Evolutionary conservation across 2,797 vertebrate genomes (phyloP).

Genomic region (Loriculus beryllinus): DNA sequence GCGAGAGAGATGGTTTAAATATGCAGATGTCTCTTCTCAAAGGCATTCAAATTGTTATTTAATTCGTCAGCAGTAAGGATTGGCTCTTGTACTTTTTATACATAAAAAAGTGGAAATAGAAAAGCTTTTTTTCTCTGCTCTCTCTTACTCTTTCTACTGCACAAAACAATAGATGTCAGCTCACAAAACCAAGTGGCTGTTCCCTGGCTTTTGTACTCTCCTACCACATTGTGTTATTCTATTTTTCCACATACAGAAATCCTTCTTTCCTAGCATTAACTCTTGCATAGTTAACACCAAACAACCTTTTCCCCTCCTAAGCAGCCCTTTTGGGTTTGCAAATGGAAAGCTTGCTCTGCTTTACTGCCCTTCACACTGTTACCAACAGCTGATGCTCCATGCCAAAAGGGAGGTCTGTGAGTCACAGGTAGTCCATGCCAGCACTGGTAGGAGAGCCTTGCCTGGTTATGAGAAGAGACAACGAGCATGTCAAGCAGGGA

Average conservation of each 20-base stretch:
- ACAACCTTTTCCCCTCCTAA: background rate
- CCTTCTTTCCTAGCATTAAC: background rate
- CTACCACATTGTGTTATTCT: background rate
- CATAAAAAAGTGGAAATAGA: constrained; percentile 13
- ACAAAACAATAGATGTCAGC: constrained; percentile 36
- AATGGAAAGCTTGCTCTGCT: background rate
- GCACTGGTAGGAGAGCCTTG: background rate
- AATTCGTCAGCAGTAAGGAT: constrained; percentile 45
- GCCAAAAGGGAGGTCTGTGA: background rate
- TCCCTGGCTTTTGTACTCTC: background rate
- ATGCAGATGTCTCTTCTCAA: constrained; percentile 48
- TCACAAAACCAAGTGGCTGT: background rate
- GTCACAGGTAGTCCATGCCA: background rate
- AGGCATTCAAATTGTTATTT: constrained; percentile 43
- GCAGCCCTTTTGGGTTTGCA: background rate
- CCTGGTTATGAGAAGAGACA: background rate
- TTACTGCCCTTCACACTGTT: background rate
- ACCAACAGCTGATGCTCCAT: background rate
- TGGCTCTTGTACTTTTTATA: constrained; percentile 26
- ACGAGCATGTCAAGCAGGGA: background rate
- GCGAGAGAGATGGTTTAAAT: constrained; percentile 45
- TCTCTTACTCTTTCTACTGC: background rate
- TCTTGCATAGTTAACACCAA: background rate
- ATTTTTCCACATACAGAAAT: background rate
- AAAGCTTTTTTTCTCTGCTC: background rate